Evolutionary conservation across 2,888 invertebrate species (phyloP).

Genomic region (Lagria hirta): DNA sequence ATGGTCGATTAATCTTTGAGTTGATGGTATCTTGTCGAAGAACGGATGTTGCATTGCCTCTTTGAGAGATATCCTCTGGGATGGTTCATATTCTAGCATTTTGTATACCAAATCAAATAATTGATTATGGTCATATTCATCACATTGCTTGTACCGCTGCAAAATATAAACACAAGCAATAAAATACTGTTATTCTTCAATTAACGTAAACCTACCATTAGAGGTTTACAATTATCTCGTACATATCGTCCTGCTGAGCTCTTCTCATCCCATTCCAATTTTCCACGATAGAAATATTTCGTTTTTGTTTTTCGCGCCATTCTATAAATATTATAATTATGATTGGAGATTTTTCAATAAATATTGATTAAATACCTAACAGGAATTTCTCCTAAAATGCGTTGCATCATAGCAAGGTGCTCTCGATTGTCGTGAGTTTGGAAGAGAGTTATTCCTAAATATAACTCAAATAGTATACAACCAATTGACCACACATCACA

Average conservation of each 20-base stretch:
- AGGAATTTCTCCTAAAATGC: conserved; percentile 95
- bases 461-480: conserved; percentile 98
- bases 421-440: conserved; percentile 99
- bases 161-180: conserved; percentile 37
- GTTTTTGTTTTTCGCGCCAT: conserved; percentile 91
- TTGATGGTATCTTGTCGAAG: conserved; percentile 81
- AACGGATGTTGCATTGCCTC: conserved; percentile 92
- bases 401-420: conserved; percentile 99
- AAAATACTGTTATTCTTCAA: conserved; percentile 3
- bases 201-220: conserved; percentile 64
- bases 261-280: conserved; percentile 97
- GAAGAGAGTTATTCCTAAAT: conserved; percentile 96
- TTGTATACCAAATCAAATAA: conserved; percentile 92
- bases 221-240: conserved; percentile 95
- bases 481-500: conserved; percentile 99
- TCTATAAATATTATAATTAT: conserved; percentile 56
- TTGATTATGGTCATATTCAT: conserved; percentile 87
- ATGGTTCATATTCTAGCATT: conserved; percentile 97
- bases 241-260: conserved; percentile 97
- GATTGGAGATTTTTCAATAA: conserved; percentile 12
- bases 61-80: conserved; percentile 80
- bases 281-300: conserved; percentile 97
- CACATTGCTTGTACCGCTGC: conserved; percentile 86
- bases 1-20: conserved; percentile 69
- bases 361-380: conserved; percentile 71